Evolutionary conservation across 1,140 invertebrate genomes (phyloP).

Genomic region (Leptinotarsa undecemlineata): DNA sequence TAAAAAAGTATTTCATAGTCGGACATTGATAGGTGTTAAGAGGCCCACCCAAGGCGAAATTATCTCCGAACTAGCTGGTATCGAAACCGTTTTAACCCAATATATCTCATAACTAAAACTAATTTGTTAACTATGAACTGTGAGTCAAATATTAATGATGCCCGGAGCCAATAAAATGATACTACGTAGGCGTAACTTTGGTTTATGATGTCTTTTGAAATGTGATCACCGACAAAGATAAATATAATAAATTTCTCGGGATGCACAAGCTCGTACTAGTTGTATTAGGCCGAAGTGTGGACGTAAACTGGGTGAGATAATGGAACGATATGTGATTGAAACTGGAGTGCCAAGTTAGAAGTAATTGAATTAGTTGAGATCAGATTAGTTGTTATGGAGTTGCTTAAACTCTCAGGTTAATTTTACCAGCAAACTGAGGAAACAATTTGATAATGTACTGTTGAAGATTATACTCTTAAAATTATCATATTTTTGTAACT

Average conservation of each 20-base stretch:
- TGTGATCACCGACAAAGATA: conserved; percentile 27
- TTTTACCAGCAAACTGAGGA: too few relatives aligned
- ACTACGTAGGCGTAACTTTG: conserved; percentile 24
- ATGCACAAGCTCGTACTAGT: background rate
- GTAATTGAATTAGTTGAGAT: too few relatives aligned
- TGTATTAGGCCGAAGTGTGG: background rate
- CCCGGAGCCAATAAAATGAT: conserved; percentile 18
- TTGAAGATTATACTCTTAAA: too few relatives aligned
- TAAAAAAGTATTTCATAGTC: conserved; percentile 4
- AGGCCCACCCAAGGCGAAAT: conserved; percentile 16
- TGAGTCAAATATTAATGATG: conserved; percentile 21
- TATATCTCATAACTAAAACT: conserved; percentile 20
- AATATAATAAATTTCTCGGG: conserved; percentile 24
- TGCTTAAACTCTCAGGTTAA: too few relatives aligned
- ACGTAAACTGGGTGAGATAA: background rate
- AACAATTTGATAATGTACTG: too few relatives aligned
- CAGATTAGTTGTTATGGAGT: too few relatives aligned
- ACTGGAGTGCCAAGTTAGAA: too few relatives aligned
- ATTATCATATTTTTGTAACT: too few relatives aligned
- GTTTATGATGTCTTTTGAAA: conserved; percentile 27
- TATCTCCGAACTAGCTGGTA: background rate
- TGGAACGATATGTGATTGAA: background rate
- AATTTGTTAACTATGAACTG: conserved; percentile 18
- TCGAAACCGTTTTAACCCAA: conserved; percentile 9
- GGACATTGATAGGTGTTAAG: conserved; percentile 24